These are phyloP conservation scores for Bugula neritina DNA, from an alignment of 2,888 invertebrate species.

Conservation along the genomic window DNA sequence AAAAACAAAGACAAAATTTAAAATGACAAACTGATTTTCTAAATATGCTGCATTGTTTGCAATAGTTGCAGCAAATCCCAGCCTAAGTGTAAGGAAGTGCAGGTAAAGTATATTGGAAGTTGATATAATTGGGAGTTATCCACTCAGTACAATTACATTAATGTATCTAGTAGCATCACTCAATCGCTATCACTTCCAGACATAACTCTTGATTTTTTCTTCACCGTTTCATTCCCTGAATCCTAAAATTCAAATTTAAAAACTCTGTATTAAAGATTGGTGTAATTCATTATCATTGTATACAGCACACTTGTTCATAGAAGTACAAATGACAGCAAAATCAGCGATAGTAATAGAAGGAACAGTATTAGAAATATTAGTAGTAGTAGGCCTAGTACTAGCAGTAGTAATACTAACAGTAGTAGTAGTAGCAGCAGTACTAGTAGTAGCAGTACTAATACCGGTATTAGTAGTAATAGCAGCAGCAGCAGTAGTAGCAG, in stretches of 20 bases:
- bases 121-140: neutral
- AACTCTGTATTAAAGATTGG: no score
- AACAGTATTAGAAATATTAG: neutral
- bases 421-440: neutral
- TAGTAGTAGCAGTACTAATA: neutral
- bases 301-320: no score
- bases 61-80: no score
- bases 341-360: neutral
- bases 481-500: neutral
- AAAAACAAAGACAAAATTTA: no score
- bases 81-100: no score
- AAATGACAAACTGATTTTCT: no score
- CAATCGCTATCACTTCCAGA: slow-evolving; percentile 39
- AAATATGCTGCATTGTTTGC: no score
- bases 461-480: neutral
- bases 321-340: neutral
- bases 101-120: no score
- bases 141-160: neutral
- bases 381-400: neutral
- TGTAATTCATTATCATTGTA: no score
- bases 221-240: slow-evolving; percentile 38
- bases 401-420: neutral
- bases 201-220: slow-evolving; percentile 40
- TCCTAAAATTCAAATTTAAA: slow-evolving; percentile 29
- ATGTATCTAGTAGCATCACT: no score